Percentiles rank a stretch among this genome's conserved stretches.
phyloP scores from a whole-genome alignment of 2,797 vertebrate species.

The Ctenopoma multispine region DNA sequence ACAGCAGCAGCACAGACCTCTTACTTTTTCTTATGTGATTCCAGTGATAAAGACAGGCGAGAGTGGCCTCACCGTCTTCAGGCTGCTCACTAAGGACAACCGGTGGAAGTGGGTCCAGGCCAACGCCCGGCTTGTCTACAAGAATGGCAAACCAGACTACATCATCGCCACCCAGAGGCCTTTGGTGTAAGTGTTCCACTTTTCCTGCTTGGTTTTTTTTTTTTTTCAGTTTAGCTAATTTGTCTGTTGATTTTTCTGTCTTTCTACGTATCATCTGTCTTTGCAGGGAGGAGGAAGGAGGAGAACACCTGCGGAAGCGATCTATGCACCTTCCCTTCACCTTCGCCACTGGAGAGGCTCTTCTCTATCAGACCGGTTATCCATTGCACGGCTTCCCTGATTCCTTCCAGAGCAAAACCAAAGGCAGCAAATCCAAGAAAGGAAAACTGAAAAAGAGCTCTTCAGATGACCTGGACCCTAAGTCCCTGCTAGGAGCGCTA shows the following conservation, averaged over 20 bases:
- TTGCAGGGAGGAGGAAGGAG: constrained; percentile 87
- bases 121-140: constrained; percentile 85
- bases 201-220: background rate
- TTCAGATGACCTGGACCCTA: constrained; percentile 65
- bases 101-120: constrained; percentile 88
- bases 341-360: constrained; percentile 87
- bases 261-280: background rate
- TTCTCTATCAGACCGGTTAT: constrained; percentile 84
- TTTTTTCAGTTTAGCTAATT: background rate
- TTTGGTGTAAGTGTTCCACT: constrained; percentile 77
- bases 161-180: constrained; percentile 86
- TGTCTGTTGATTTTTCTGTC: background rate
- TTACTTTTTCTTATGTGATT: constrained; percentile 45
- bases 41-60: constrained; percentile 88
- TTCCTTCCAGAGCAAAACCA: constrained; percentile 67
- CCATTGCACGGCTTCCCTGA: constrained; percentile 75
- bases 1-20: constrained; percentile 25
- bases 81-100: constrained; percentile 87
- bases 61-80: constrained; percentile 85
- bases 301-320: constrained; percentile 85
- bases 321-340: constrained; percentile 87
- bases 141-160: constrained; percentile 83
- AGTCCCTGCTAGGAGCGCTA: constrained; percentile 82
- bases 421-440: constrained; percentile 77
- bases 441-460: constrained; percentile 65